Evolutionary conservation across 2,113 vertebrate species (phyloP).

Genomic region (Cynocephalus volans): DNA sequence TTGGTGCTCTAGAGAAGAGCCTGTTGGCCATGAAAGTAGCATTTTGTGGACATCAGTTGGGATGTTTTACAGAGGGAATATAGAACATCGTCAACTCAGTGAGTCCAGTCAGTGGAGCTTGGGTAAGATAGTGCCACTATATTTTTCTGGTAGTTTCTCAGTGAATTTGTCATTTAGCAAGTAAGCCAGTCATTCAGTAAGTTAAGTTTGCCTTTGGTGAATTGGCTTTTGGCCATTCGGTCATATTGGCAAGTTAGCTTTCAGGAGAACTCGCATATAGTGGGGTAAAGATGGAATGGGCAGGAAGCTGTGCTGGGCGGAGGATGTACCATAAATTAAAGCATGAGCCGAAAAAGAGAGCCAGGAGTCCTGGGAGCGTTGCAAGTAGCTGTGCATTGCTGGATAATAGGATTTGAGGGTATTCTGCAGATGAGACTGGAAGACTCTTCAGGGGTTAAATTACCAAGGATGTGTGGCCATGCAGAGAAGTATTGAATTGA

Average conservation of each 20-base stretch:
- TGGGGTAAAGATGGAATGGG: too few species aligned
- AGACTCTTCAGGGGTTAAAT: rapidly evolving
- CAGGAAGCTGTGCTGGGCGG: background rate
- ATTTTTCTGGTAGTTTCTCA: background rate
- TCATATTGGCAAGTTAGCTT: background rate
- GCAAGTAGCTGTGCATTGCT: background rate
- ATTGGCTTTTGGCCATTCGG: background rate
- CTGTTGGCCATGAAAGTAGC: rapidly evolving
- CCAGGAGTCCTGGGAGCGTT: background rate
- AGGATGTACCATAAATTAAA: background rate
- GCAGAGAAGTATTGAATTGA: rapidly evolving
- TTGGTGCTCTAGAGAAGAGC: too few species aligned
- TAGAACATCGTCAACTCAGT: background rate
- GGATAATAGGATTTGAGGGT: rapidly evolving
- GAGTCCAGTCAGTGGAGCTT: background rate
- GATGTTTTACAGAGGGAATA: background rate
- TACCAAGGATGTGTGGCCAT: rapidly evolving
- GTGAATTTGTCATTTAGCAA: background rate
- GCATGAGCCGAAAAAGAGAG: too few species aligned
- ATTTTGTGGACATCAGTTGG: rapidly evolving
- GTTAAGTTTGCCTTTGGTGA: background rate
- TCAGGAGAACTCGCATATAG: too few species aligned
- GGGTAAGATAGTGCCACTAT: background rate
- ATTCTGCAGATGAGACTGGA: rapidly evolving
- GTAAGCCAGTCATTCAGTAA: too few species aligned